These are phyloP conservation scores for Ernsta delagoae DNA, from an alignment of 2,888 invertebrate genomes.

Conservation along the genomic window DNA sequence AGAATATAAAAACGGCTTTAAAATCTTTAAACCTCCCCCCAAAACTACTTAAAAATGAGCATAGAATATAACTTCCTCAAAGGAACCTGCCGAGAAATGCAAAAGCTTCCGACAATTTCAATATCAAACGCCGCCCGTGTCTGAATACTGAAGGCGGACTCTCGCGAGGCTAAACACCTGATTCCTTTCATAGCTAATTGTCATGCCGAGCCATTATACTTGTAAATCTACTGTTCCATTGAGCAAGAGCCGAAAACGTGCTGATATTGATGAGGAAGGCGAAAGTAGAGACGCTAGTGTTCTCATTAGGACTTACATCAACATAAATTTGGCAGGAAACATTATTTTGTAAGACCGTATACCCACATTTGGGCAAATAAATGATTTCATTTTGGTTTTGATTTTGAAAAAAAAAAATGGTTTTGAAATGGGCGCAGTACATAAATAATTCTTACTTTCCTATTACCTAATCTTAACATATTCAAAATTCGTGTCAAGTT, in stretches of 20 bases:
- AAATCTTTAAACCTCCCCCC: no score
- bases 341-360: no score
- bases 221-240: background rate
- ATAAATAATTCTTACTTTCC: no score
- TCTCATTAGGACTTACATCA: no score
- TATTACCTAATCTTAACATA: no score
- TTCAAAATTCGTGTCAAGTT: no score
- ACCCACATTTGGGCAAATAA: no score
- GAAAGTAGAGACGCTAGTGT: background rate
- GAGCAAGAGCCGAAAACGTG: background rate
- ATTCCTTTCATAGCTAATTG: conserved; percentile 8
- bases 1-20: no score
- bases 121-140: background rate
- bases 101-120: conserved; percentile 1
- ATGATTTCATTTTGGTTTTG: no score
- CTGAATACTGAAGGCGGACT: conserved; percentile 2
- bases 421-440: no score
- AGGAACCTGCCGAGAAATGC: background rate
- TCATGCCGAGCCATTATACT: background rate
- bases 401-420: no score
- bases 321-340: no score
- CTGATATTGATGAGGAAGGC: background rate
- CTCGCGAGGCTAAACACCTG: background rate
- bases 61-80: background rate
- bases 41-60: conserved; percentile 5